Evolutionary conservation across 2,888 invertebrate genomes (phyloP), one percentile per base, ranked within the genome.

Genomic region (Acrocyrtus sp.): DNA sequence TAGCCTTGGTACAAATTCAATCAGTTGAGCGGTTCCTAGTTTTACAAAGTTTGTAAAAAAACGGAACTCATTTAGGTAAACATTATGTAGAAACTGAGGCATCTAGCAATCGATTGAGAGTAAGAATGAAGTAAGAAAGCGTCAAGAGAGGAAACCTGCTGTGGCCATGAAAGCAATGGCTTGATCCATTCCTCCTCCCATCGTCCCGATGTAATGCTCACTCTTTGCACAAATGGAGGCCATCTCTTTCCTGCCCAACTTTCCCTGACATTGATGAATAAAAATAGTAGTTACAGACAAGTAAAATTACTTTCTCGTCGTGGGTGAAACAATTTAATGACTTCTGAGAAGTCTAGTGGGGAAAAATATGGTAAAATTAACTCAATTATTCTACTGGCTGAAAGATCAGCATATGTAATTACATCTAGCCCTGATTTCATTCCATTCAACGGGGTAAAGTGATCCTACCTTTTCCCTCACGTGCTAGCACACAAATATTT

Each of bases 171-270:
- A 94, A 60, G 95, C 96, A 82, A 98, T 97, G 0, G 99, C 98
- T 86, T 99, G 99, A 85, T 99, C 99, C 99, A 99, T 99, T 74
- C 99, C 99, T 45, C 99, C 99, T 24, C 99, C 98, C 85, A 96
- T 92, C 0, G 98, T 98, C 22, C 99, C 99, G 80, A 99, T 96
- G 82, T 94, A 94, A 77, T 92, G 89, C 85, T 99, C 99, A 83
- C 95, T 92, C 78, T 87, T 88, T 0, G 98, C 96, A 83, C 98
- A 95, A 76, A 97, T 85, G 53, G 91, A 90, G 17, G 98, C 97
- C 79, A 98, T 86, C 74, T 89, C 88, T 41, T 85, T 85, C 83
- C 88, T 89, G 80, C 87, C 82, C 76, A 87, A 83, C 76, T 85
- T 85, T 27, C 74, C 77, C 77, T 77, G 29, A 4, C 2, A 56